A percentile compares a stretch with the other conserved stretches of the same genome.
Evolutionary conservation across 2,888 invertebrate species (phyloP).

Genomic region (Platycnemis pennipes): DNA sequence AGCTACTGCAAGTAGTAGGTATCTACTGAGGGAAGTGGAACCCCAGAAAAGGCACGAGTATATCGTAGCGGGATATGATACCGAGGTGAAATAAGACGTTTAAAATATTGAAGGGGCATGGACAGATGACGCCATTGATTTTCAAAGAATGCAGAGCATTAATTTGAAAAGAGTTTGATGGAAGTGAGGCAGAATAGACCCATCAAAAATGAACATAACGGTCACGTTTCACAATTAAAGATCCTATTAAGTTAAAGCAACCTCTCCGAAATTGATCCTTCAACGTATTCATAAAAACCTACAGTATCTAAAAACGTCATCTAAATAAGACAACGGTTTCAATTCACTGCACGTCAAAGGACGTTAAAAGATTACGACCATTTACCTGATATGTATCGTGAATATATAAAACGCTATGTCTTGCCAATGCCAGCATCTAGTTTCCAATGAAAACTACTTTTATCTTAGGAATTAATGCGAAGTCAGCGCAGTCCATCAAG

Average conservation of each 20-base stretch:
- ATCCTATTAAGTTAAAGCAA: background rate
- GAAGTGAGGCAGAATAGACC: background rate
- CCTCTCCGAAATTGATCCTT: background rate
- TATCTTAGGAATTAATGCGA: background rate
- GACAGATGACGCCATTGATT: background rate
- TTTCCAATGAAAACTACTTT: background rate
- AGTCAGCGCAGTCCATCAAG: background rate
- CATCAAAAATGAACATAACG: background rate
- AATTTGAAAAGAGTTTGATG: background rate
- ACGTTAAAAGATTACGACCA: background rate
- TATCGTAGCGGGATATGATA: background rate
- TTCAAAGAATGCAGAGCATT: background rate
- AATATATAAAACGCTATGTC: background rate
- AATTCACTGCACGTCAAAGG: background rate
- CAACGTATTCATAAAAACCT: background rate
- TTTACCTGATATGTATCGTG: background rate
- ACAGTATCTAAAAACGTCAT: conserved; percentile 13
- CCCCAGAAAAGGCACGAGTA: background rate
- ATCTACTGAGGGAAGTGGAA: background rate
- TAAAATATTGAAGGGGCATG: background rate
- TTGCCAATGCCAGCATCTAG: background rate
- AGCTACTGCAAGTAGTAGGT: background rate
- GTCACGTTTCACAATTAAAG: background rate
- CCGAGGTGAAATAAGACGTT: background rate
- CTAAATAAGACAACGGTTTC: conserved; percentile 15